Conservation (phyloP, 2,797 vertebrate genomes). For the Hipposideros larvatus region DNA sequence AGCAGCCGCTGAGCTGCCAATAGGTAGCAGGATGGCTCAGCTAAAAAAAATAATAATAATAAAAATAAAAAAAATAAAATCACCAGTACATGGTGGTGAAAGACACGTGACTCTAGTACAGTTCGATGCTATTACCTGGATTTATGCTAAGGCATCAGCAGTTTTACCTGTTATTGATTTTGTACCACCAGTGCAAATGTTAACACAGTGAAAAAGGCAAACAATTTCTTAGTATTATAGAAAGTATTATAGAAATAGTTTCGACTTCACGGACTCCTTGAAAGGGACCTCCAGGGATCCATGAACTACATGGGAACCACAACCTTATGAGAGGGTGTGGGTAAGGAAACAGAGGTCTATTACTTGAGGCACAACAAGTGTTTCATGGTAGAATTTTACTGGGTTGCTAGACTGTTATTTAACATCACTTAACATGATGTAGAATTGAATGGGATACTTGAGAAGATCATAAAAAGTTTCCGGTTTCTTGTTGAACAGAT, state of each 20-base stretch:
- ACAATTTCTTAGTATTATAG: not conserved
- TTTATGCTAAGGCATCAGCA: not conserved
- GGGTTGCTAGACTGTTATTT: not conserved
- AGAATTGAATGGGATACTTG: constrained; percentile 19
- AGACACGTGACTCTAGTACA: not conserved
- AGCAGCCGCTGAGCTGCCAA: too few species aligned
- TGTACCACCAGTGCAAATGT: constrained; percentile 30
- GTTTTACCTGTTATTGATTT: constrained; percentile 24
- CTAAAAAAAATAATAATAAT: too few species aligned
- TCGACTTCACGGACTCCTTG: not conserved
- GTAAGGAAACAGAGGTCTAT: not conserved
- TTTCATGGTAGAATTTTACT: constrained; percentile 30
- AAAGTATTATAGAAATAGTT: constrained; percentile 35
- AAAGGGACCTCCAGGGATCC: not conserved
- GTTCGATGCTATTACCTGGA: not conserved
- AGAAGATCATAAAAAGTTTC: constrained; percentile 50
- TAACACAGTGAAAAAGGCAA: constrained; percentile 33
- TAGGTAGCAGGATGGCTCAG: too few species aligned
- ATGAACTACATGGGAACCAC: not conserved
- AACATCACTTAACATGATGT: not conserved
- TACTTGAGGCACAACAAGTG: not conserved
- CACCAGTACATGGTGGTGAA: not conserved
- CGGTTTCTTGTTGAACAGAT: constrained; percentile 56
- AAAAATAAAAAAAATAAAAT: too few species aligned
- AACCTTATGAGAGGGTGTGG: not conserved